Evolutionary conservation across 2,797 vertebrate genomes (phyloP).

Genomic region (Acanthornis magna): DNA sequence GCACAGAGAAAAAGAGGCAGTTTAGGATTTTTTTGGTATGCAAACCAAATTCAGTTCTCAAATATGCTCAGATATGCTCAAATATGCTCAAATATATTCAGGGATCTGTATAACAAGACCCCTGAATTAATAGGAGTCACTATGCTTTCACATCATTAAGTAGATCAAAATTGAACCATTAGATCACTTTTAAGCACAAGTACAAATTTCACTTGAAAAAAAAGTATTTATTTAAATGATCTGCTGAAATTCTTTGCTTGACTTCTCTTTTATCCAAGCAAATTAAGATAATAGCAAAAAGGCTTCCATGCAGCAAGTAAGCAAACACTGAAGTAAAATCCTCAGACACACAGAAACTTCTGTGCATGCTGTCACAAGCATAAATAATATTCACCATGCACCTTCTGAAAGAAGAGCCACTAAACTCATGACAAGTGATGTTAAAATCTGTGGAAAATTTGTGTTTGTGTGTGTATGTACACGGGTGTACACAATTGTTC

Average conservation of each 20-base stretch:
- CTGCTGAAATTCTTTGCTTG: background rate
- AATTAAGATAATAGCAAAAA: background rate
- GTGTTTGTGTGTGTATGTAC: background rate
- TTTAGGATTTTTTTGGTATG: background rate
- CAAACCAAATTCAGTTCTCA: background rate
- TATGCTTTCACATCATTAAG: background rate
- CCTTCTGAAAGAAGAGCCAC: background rate
- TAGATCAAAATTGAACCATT: background rate
- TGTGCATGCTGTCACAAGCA: background rate
- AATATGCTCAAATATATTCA: too few relatives aligned
- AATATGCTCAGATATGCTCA: background rate
- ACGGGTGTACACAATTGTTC: background rate
- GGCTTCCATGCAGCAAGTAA: background rate
- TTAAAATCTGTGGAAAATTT: background rate
- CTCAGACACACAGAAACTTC: background rate
- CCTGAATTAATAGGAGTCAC: background rate
- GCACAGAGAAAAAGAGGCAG: background rate
- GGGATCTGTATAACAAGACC: background rate
- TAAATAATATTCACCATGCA: background rate
- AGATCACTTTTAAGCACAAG: background rate
- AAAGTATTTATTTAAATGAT: background rate
- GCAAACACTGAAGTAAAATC: background rate
- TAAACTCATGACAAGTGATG: background rate
- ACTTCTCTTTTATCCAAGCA: background rate
- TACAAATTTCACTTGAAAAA: background rate